Conservation (phyloP, 1,140 invertebrate species). For the Polyergus mexicanus region DNA sequence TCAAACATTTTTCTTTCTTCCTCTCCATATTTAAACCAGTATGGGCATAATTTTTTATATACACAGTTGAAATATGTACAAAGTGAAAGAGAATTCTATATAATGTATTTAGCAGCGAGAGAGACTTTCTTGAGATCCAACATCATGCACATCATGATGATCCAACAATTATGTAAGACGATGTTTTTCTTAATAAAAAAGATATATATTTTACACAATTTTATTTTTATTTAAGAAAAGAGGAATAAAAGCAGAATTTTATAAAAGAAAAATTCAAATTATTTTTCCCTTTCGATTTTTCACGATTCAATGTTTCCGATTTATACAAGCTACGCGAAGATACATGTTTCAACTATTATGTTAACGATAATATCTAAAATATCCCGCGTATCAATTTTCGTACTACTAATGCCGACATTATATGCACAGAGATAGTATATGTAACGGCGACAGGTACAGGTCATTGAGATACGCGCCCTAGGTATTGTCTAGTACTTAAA, state of each 20-base stretch:
- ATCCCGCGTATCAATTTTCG: conserved; percentile 35
- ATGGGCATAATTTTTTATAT: conserved; percentile 1
- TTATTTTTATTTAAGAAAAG: conserved; percentile 36
- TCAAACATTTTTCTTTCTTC: background rate
- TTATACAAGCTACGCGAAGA: background rate
- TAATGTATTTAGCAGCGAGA: conserved; percentile 12
- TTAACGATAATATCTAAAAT: conserved; percentile 20
- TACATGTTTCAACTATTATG: background rate
- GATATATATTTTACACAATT: conserved; percentile 37
- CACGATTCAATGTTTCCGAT: background rate
- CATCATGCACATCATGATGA: background rate
- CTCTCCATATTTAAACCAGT: background rate
- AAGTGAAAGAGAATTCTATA: conserved; percentile 1
- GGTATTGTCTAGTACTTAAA: conserved; percentile 57
- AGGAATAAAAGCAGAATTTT: conserved; percentile 38
- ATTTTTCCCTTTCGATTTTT: background rate
- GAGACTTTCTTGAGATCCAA: conserved; percentile 16
- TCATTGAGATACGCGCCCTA: conserved; percentile 59
- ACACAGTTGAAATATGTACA: conserved; percentile 8
- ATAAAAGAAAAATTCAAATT: background rate
- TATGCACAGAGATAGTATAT: conserved; percentile 3
- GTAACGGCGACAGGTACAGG: conserved; percentile 58
- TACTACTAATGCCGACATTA: conserved; percentile 61
- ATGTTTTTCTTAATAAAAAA: conserved; percentile 44
- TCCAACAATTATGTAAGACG: conserved; percentile 20